These are phyloP conservation scores for Apostichopus japonicus DNA, from an alignment of 35 echinoderm and acorn worm species.

Conservation along the genomic window DNA sequence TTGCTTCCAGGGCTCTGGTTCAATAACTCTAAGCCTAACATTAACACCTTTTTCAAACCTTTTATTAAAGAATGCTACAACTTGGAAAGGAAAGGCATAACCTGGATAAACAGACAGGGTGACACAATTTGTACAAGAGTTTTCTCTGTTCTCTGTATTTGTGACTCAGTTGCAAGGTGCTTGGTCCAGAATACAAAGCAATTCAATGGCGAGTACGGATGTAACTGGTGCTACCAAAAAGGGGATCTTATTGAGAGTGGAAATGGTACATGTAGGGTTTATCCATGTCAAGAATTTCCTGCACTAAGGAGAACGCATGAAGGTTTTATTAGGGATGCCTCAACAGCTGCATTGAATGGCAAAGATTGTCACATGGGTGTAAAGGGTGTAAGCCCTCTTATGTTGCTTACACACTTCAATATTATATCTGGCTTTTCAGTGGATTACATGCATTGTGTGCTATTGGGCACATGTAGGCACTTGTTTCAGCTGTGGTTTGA, in stretches of 20 bases:
- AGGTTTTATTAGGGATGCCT: not conserved
- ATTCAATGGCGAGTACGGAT: constrained; percentile 51
- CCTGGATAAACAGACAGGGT: not conserved
- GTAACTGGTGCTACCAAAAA: constrained; percentile 46
- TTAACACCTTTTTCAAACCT: constrained; percentile 34
- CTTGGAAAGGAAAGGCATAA: constrained; percentile 26
- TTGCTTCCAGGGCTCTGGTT: too few species aligned
- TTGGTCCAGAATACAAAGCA: constrained; percentile 37
- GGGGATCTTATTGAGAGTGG: constrained; percentile 29
- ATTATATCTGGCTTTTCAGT: constrained; percentile 55
- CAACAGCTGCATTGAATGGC: constrained; percentile 5
- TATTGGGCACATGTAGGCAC: constrained; percentile 59
- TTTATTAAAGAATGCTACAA: constrained; percentile 27
- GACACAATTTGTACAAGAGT: constrained; percentile 9
- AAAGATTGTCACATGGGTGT: constrained; percentile 19
- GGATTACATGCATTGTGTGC: constrained; percentile 75
- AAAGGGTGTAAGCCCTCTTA: constrained; percentile 48
- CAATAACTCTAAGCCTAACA: constrained; percentile 13
- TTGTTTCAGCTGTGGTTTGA: constrained; percentile 67
- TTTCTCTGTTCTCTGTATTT: constrained; percentile 19
- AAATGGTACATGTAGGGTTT: constrained; percentile 38
- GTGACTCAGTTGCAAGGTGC: constrained; percentile 38
- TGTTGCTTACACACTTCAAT: constrained; percentile 56
- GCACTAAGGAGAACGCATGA: constrained; percentile 7
- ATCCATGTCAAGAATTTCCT: constrained; percentile 8